phyloP scores from a whole-genome alignment of 2,888 invertebrate species.

The Xestoiulus laeticollis region DNA sequence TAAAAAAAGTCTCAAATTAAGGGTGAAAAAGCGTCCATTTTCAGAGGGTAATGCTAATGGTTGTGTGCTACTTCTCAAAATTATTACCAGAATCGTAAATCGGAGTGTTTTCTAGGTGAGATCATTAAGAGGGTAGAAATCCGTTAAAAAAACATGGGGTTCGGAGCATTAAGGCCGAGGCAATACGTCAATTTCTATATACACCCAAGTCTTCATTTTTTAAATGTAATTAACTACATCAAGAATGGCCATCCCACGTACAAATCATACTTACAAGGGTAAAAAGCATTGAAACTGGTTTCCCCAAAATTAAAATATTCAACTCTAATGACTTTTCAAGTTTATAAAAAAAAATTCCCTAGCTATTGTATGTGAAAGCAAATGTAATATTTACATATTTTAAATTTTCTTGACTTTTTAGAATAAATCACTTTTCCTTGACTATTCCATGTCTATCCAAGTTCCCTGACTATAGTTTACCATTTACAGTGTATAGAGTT shows the following conservation, averaged over 20 bases:
- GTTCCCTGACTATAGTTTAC: too few species aligned
- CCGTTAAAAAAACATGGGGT: not conserved
- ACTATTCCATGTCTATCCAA: too few species aligned
- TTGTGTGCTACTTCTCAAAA: not conserved
- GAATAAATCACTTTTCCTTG: too few species aligned
- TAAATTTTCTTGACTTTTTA: too few species aligned
- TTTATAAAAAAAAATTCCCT: not conserved
- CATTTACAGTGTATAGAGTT: too few species aligned
- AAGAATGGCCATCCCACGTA: not conserved
- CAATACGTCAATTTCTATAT: not conserved
- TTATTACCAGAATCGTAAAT: constrained; percentile 33
- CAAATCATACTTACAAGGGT: not conserved
- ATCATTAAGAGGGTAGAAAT: not conserved
- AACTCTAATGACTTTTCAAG: too few species aligned
- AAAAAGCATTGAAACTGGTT: not conserved
- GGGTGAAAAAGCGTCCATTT: constrained; percentile 2
- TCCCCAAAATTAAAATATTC: not conserved
- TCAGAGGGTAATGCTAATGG: constrained; percentile 24
- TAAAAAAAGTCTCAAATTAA: not conserved
- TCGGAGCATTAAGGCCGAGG: constrained; percentile 14
- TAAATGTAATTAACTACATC: not conserved
- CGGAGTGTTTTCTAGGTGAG: not conserved
- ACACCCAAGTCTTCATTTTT: not conserved
- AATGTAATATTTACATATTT: too few species aligned
- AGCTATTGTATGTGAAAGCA: too few species aligned